Evolutionary conservation across 2,797 vertebrate species (phyloP).

Genomic region (Sebastes alutus): DNA sequence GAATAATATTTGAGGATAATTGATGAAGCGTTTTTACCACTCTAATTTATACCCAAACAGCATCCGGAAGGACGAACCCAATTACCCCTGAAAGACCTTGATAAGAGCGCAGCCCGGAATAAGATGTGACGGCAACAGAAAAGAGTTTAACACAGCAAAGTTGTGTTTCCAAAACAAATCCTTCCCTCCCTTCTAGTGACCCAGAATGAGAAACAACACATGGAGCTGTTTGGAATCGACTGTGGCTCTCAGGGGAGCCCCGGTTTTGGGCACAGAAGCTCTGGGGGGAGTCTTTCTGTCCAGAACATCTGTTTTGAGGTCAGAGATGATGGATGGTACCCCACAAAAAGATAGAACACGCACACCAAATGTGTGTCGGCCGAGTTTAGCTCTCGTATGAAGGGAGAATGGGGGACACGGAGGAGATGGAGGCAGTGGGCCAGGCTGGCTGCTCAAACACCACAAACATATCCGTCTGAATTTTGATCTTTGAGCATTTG

Average conservation of each 20-base stretch:
- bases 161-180: conserved; percentile 32
- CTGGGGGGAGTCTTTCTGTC: conserved; percentile 35
- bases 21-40: conserved; percentile 14
- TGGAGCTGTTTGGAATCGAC: conserved; percentile 28
- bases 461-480: background rate
- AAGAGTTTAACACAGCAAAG: conserved; percentile 29
- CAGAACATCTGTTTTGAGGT: conserved; percentile 64
- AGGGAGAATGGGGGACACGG: background rate
- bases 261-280: conserved; percentile 40
- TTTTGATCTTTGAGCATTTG: conserved; percentile 16
- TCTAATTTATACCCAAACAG: conserved; percentile 5
- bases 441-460: background rate
- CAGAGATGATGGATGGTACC: conserved; percentile 66
- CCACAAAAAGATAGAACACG: conserved; percentile 31
- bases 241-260: conserved; percentile 42
- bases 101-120: background rate
- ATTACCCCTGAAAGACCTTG: conserved; percentile 12
- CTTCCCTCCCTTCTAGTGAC: conserved; percentile 37
- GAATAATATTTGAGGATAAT: background rate
- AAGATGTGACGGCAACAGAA: background rate
- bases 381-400: conserved; percentile 39
- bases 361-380: conserved; percentile 56
- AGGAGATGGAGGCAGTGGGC: conserved; percentile 19
- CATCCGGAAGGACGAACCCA: background rate
- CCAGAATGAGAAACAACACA: conserved; percentile 62